Evolutionary conservation across 1,140 invertebrate species (phyloP).

Genomic region (Drosophila pseudoananassae): DNA sequence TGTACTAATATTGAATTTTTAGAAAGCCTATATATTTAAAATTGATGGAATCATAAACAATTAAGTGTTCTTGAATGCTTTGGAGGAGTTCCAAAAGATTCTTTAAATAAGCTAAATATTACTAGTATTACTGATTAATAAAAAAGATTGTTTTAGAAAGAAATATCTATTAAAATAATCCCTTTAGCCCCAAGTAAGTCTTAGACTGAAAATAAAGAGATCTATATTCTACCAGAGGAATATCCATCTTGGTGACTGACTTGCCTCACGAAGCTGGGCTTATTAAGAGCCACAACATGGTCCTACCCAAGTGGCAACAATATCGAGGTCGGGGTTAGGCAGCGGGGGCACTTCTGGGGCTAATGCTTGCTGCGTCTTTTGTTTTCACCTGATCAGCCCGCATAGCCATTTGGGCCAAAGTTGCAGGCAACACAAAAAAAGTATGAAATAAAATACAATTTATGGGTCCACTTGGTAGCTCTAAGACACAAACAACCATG

Average conservation of each 20-base stretch:
- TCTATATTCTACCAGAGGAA: neutral
- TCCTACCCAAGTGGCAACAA: slow-evolving; percentile 58
- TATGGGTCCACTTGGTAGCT: slow-evolving; percentile 71
- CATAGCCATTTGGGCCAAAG: slow-evolving; percentile 73
- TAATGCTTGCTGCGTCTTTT: slow-evolving; percentile 47
- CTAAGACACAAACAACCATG: slow-evolving; percentile 12
- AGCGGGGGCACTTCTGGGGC: slow-evolving; percentile 11
- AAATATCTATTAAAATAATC: too few species aligned
- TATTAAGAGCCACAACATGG: slow-evolving; percentile 30
- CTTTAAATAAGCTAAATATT: too few species aligned
- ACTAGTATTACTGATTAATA: too few species aligned
- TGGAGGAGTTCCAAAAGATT: too few species aligned
- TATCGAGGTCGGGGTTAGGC: slow-evolving; percentile 34
- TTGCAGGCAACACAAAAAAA: slow-evolving; percentile 47
- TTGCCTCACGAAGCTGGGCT: slow-evolving; percentile 14
- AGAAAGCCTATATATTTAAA: too few species aligned
- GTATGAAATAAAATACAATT: slow-evolving; percentile 72
- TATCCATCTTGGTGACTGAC: slow-evolving; percentile 7
- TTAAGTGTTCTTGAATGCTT: too few species aligned
- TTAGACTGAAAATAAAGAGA: too few species aligned
- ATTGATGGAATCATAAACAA: too few species aligned
- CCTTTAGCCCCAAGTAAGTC: too few species aligned
- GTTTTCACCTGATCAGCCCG: slow-evolving; percentile 78
- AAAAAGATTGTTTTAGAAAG: too few species aligned
- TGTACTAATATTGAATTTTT: too few species aligned